Evolutionary conservation across 2,113 vertebrate species (phyloP).

Genomic region (Myocastor coypus): DNA sequence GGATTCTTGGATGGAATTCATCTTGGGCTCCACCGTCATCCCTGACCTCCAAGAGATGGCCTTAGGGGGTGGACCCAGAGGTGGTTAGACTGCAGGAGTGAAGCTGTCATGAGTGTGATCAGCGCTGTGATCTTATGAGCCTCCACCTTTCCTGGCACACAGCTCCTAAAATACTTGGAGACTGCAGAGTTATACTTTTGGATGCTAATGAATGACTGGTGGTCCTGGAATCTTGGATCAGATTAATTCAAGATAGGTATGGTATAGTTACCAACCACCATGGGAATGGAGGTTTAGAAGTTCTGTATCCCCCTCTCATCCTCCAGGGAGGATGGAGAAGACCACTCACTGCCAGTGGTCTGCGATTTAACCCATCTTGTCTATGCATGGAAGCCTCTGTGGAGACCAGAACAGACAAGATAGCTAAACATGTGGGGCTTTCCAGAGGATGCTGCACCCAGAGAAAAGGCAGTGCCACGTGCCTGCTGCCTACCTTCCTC

Average conservation of each 20-base stretch:
- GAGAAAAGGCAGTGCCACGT: background rate
- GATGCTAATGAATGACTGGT: too few species aligned
- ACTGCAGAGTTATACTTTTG: background rate
- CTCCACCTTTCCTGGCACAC: background rate
- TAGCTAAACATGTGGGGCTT: background rate
- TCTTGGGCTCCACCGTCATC: background rate
- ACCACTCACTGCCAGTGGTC: background rate
- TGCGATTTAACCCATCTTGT: background rate
- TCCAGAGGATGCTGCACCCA: background rate
- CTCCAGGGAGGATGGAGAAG: background rate
- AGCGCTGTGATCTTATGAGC: background rate
- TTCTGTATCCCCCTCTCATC: background rate
- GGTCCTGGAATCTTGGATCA: background rate
- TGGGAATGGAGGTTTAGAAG: background rate
- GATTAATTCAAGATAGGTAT: background rate
- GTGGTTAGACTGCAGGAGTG: background rate
- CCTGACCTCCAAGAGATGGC: background rate
- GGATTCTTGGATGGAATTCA: background rate
- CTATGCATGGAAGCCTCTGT: background rate
- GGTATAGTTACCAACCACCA: background rate
- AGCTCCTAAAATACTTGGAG: background rate
- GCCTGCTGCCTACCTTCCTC: background rate
- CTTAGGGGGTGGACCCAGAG: too few species aligned
- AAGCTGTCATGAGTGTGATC: background rate
- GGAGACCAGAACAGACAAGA: background rate